Evolutionary conservation across 2,888 invertebrate species (phyloP).

Genomic region (Furcula furcula): DNA sequence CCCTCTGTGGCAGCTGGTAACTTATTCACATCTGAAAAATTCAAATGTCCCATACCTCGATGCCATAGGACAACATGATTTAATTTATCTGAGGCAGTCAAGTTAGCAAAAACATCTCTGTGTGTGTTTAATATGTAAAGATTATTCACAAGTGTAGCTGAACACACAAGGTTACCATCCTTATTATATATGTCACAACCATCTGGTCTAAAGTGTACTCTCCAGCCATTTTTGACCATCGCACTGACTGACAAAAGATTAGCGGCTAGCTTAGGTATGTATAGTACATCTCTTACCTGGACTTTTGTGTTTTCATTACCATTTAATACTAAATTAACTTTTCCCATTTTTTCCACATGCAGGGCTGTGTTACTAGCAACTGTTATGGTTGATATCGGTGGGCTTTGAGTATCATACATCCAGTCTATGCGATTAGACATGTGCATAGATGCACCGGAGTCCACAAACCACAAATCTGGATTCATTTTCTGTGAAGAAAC

Average conservation of each 20-base stretch:
- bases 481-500: too few species aligned
- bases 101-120: not conserved
- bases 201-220: conserved; percentile 1
- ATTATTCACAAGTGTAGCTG: too few species aligned
- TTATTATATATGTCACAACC: conserved; percentile 1
- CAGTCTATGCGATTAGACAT: not conserved
- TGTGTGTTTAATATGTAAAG: not conserved
- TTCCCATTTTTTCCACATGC: conserved; percentile 3
- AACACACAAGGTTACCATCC: not conserved
- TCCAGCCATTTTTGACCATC: conserved; percentile 11
- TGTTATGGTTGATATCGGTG: not conserved
- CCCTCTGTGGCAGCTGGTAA: too few species aligned
- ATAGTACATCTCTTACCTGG: conserved; percentile 22
- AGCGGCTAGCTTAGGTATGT: conserved; percentile 23
- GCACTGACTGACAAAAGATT: conserved; percentile 27
- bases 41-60: conserved; percentile 24
- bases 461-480: not conserved
- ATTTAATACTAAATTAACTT: conserved; percentile 2
- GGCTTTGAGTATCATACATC: not conserved
- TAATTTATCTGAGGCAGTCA: not conserved
- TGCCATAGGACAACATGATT: conserved; percentile 12
- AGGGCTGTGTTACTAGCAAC: not conserved
- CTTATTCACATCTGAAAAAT: conserved; percentile 14
- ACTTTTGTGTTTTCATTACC: conserved; percentile 2
- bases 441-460: not conserved